Percentiles rank a stretch among this genome's conserved stretches.
Evolutionary conservation across 2,888 invertebrate species (phyloP).

Genomic region (Pheosia gnoma): DNA sequence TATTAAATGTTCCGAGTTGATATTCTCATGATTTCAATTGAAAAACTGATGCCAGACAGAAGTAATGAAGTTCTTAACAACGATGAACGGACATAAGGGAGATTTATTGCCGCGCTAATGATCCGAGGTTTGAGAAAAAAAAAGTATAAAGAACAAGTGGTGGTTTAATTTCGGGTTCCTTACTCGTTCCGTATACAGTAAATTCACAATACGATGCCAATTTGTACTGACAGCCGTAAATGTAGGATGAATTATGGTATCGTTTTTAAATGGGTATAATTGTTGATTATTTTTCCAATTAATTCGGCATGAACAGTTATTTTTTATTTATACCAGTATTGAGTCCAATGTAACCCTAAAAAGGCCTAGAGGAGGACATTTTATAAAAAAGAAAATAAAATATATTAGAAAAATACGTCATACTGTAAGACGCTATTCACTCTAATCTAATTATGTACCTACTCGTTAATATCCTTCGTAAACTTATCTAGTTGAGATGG

Average conservation of each 20-base stretch:
- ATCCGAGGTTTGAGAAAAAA: conserved; percentile 58
- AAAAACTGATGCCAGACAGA: conserved; percentile 64
- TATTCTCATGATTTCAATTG: conserved; percentile 63
- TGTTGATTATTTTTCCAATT: not conserved
- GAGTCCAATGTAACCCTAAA: not conserved
- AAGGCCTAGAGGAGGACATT: no score
- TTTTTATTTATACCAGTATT: not conserved
- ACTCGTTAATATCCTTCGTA: not conserved
- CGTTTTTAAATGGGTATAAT: not conserved
- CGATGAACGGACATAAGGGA: conserved; percentile 60
- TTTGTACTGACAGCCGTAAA: conserved; percentile 24
- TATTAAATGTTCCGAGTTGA: conserved; percentile 62
- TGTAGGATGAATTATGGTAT: not conserved
- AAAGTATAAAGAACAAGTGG: conserved; percentile 24
- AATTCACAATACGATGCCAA: conserved; percentile 15
- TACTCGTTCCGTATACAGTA: not conserved
- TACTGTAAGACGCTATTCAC: no score
- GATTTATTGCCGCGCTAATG: conserved; percentile 78
- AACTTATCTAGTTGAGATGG: not conserved
- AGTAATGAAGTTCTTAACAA: conserved; percentile 79
- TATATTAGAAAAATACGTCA: no score
- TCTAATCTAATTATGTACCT: no score
- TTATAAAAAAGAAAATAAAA: no score
- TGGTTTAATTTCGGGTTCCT: conserved; percentile 28
- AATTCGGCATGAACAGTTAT: not conserved